Base-by-base conservation (phyloP, 2,797 vertebrate genomes). In the Arrhamphus sclerolepis region DNA sequence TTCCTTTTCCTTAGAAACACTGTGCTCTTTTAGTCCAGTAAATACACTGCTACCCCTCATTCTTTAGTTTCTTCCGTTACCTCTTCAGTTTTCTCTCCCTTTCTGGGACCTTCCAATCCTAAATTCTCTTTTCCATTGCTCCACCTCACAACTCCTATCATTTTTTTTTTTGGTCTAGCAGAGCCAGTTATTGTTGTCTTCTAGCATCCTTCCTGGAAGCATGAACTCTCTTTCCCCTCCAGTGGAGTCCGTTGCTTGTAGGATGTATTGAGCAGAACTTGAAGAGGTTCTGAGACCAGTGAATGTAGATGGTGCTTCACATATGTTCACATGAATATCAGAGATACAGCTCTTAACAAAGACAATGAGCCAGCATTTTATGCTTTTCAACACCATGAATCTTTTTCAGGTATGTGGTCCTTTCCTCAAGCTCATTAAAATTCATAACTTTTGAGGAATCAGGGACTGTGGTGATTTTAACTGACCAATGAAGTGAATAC, bases 171-270 rank as follows among this genome's bases (percentile, higher is more conserved):
- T 48, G 51, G 18, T 77, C 66, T 29, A 59, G 17, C 39, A 1
- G 13, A 77, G 57, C 72, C 80, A 85, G 82, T 88, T 87, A 83
- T 52, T 66, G 60, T 48, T 39, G 71, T 61, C 49, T 40, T 56
- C 66, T 65, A 51, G 67, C 53, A 62, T 56, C 13, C 57, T 48
- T 58, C 64, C 68, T 0, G 2, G 29, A 65, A 49, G 44, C 31
- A 10, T 19, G 46, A 56, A 16, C 19, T 31, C 31, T 13, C 9
- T 44, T 19, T 18, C 47, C 40, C 18, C 43, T 69, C 71, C 29
- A 22, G 44, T 9, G 43, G 71, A 75, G 41, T 60, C 51, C 1
- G 1, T 55, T 20, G 18, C 61, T 60, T 60, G 69, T 60, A 68
- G 67, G 53, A 76, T 49, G 54, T 62, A 67, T 75, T 1, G 61